Percentiles rank a stretch among this genome's conserved stretches.
These are phyloP conservation scores for Siniperca undulata DNA, from an alignment of 2,797 vertebrate genomes.

Conservation along the genomic window DNA sequence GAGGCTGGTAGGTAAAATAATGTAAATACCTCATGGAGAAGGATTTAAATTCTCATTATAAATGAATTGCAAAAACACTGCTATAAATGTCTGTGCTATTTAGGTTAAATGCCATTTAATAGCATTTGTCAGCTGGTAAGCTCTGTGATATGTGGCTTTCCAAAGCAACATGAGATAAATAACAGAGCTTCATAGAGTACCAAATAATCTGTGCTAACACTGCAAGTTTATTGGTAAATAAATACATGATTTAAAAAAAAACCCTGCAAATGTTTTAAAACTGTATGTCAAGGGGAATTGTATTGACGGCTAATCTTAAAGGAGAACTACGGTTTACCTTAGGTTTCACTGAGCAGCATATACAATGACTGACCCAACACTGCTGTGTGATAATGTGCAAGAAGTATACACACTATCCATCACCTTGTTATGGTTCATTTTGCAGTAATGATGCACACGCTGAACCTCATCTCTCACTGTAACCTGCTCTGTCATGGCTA, in stretches of 20 bases:
- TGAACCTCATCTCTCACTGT: slow-evolving; percentile 12
- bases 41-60: neutral
- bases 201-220: neutral
- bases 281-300: neutral
- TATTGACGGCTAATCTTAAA: neutral
- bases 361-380: neutral
- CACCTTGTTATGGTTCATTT: slow-evolving; percentile 1
- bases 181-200: neutral
- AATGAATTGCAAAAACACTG: neutral
- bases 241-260: neutral
- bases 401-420: neutral
- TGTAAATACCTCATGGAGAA: neutral
- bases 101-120: neutral
- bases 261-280: neutral
- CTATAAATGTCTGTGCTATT: neutral
- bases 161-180: neutral
- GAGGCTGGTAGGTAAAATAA: neutral
- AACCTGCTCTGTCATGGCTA: neutral
- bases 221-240: neutral
- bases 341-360: neutral
- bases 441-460: neutral
- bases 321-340: neutral
- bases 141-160: neutral
- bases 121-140: neutral
- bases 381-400: neutral